Evolutionary conservation across 2,888 invertebrate genomes (phyloP), one percentile per base, ranked within the genome.

Genomic region (Axea sp.): DNA sequence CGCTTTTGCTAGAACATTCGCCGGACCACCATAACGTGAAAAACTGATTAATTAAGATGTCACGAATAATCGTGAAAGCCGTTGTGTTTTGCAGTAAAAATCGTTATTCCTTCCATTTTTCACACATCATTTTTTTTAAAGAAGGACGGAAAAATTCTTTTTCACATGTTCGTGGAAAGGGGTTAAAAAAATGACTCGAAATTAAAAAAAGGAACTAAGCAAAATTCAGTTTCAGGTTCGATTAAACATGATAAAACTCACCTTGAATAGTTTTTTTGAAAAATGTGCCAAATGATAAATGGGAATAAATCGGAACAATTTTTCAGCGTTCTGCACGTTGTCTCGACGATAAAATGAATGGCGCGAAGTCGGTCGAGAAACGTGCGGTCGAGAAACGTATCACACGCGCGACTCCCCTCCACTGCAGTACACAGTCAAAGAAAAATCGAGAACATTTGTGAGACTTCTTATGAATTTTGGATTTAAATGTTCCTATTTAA

Each of bases 271-370:
- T n/a, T 19, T 19, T 19, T 19, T 19, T 19, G 19, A 19, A n/a
- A n/a, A n/a, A n/a, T n/a, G n/a, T n/a, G n/a, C n/a, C n/a, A n/a
- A n/a, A n/a, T n/a, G n/a, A n/a, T n/a, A n/a, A n/a, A n/a, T n/a
- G n/a, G n/a, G n/a, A 19, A 19, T 9, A 9, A 5, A 19, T 47
- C 3, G 6, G 19, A 14, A 14, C n/a, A 37, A 2, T 59, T 30
- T 53, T 55, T 5, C 26, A 24, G 65, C 41, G 62, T 62, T 26
- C 39, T 9, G 75, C 80, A 81, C 83, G 82, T 80, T 82, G 82
- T 77, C 80, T 79, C 73, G 45, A 51, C 45, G 77, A 49, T 43
- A 51, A 77, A 78, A 78, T 74, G 77, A 77, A 68, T 55, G 62
- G 22, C 51, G 45, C 43, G 59, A 53, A 62, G 74, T 65, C 43